Percentiles rank a stretch among this genome's conserved stretches.
phyloP scores from a whole-genome alignment of 2,113 vertebrate genomes.

The Herpetotheres cachinnans region DNA sequence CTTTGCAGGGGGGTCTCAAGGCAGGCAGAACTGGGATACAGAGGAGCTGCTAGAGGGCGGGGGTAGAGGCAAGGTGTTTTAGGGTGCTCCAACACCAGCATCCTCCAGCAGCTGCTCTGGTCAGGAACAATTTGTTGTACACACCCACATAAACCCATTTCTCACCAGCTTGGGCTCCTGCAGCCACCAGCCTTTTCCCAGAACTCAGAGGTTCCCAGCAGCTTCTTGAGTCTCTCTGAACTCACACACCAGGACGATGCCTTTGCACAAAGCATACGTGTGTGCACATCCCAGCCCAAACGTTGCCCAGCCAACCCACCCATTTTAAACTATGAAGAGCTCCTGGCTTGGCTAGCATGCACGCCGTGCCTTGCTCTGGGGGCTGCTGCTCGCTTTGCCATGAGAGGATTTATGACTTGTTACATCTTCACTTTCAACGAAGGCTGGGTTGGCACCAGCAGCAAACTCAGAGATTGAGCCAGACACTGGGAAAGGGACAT shows the following conservation, averaged over 20 bases:
- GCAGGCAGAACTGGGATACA: rapidly evolving
- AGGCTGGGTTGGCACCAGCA: neutral
- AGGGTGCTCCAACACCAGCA: neutral
- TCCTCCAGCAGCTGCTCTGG: neutral
- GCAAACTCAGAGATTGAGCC: neutral
- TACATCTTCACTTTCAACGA: neutral
- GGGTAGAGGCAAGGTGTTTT: neutral
- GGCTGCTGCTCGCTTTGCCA: rapidly evolving
- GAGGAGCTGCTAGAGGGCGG: rapidly evolving
- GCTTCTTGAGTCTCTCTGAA: neutral
- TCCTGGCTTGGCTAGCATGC: rapidly evolving
- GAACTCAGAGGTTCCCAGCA: neutral
- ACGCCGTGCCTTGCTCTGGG: rapidly evolving
- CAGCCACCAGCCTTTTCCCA: neutral
- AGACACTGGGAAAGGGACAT: neutral
- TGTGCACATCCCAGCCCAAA: rapidly evolving
- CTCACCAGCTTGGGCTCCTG: neutral
- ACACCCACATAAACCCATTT: neutral
- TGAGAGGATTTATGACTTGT: neutral
- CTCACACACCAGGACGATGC: rapidly evolving
- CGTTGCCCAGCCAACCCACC: neutral
- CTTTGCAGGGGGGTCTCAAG: rapidly evolving
- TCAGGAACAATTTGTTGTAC: neutral
- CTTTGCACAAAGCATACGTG: rapidly evolving
- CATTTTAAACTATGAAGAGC: rapidly evolving